phyloP scores from a whole-genome alignment of 2,888 invertebrate genomes.

The Erannis defoliaria region DNA sequence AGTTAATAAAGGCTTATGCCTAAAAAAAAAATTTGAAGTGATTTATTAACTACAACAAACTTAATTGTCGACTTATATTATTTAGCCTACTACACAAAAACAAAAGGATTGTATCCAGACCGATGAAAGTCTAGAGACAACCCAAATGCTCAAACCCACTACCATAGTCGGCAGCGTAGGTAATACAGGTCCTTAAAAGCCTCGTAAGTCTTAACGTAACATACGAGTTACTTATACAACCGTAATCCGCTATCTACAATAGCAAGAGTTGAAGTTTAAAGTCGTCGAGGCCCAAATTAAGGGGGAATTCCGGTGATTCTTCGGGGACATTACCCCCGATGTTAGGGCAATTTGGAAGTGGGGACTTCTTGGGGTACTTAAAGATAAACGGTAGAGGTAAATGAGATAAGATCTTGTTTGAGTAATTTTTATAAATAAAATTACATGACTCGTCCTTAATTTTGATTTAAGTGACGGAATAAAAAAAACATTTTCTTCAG shows the following conservation, averaged over 20 bases:
- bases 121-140: too few relatives aligned
- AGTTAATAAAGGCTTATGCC: too few relatives aligned
- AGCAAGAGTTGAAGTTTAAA: conserved; percentile 6
- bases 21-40: too few relatives aligned
- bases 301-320: conserved; percentile 53
- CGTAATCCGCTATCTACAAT: conserved; percentile 2
- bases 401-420: neutral
- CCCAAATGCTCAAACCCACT: too few relatives aligned
- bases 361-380: neutral
- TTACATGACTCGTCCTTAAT: neutral
- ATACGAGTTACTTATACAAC: neutral
- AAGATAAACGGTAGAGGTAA: conserved; percentile 4
- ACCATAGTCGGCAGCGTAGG: too few relatives aligned
- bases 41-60: too few relatives aligned
- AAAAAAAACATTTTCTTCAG: too few relatives aligned
- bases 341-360: conserved; percentile 6
- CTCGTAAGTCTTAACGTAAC: neutral
- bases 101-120: too few relatives aligned
- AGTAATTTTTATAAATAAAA: neutral
- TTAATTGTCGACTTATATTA: too few relatives aligned
- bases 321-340: conserved; percentile 56
- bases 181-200: too few relatives aligned
- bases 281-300: conserved; percentile 37
- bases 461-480: neutral
- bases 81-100: too few relatives aligned